These are phyloP conservation scores for Oryzias melastigma DNA, from an alignment of 2,113 vertebrate genomes.

Conservation along the genomic window DNA sequence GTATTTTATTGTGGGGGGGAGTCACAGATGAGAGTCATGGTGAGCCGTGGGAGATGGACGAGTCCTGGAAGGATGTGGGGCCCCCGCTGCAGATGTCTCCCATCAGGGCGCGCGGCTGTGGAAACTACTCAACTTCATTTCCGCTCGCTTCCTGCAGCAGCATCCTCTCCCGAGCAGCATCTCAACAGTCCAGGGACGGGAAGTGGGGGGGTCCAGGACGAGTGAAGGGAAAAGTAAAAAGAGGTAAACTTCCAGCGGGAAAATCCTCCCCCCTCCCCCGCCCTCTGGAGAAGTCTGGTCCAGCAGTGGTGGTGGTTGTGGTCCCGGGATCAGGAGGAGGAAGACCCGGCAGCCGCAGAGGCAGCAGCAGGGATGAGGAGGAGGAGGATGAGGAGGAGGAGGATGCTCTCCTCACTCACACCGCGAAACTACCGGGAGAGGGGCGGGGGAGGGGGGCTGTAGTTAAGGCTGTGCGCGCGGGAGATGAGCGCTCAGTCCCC, in stretches of 20 bases:
- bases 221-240: neutral
- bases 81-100: constrained; percentile 52
- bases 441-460: neutral
- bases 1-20: constrained; percentile 31
- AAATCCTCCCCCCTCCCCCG: constrained; percentile 15
- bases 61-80: constrained; percentile 23
- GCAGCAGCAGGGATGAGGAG: constrained; percentile 54
- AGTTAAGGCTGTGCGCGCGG: neutral
- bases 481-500: constrained; percentile 2
- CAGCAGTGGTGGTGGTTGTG: constrained; percentile 10
- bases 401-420: constrained; percentile 41
- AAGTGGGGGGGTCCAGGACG: neutral
- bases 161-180: constrained; percentile 34
- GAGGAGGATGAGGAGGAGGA: constrained; percentile 54
- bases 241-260: constrained; percentile 35
- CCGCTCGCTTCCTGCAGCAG: constrained; percentile 41
- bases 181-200: constrained; percentile 12
- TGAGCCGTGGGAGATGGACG: constrained; percentile 35
- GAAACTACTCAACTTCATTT: constrained; percentile 69
- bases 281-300: constrained; percentile 25
- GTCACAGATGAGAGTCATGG: constrained; percentile 67
- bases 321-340: constrained; percentile 32
- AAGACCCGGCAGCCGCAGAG: constrained; percentile 29
- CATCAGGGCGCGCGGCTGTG: constrained; percentile 40
- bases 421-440: constrained; percentile 13